Evolutionary conservation across 2,888 invertebrate genomes (phyloP), one percentile per base, ranked within the genome.

Genomic region (Limnephilus lunatus): DNA sequence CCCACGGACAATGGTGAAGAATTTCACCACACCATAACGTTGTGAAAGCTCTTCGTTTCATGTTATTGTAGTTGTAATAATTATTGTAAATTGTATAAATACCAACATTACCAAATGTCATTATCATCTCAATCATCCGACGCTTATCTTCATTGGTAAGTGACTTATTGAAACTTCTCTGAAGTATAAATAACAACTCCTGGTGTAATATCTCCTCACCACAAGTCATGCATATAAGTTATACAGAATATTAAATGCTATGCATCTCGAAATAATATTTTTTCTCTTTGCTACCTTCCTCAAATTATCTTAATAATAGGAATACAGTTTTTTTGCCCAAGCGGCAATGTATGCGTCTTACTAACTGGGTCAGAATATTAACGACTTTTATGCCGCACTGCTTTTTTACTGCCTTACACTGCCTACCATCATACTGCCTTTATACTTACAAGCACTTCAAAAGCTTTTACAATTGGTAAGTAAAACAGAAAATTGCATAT

Each of bases 31-130:
- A 30, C 15, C 32, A 44, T 30, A 14, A 48, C 31, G 86, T 39
- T 14, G 44, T 39, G 68, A 68, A n/a, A 68, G 25, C 68, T n/a
- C 86, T 30, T 35, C 25, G 14, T 30, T 48, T 86, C 44, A 86
- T 86, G 86, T 86, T 86, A 86, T 86, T 44, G 86, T 86, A 86
- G 86, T 86, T 86, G 86, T 86, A 86, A 25, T 68, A 68, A 68
- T 68, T 68, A 82, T 32, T 82, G 82, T 68, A 68, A 68, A 68
- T 68, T 68, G 25, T 68, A 68, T 68, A 68, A 68, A n/a, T 68
- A 68, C 68, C 68, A 25, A 25, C 25, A 25, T 68, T 68, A 68
- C 68, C 68, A 68, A 68, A 68, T 68, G 68, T 68, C 68, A 68
- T 68, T 68, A 25, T 68, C 68, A 68, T 68, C 68, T 9, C 9